Evolutionary conservation across 2,888 invertebrate genomes (phyloP), one percentile per base, ranked within the genome.

Genomic region (Gibbula magus): DNA sequence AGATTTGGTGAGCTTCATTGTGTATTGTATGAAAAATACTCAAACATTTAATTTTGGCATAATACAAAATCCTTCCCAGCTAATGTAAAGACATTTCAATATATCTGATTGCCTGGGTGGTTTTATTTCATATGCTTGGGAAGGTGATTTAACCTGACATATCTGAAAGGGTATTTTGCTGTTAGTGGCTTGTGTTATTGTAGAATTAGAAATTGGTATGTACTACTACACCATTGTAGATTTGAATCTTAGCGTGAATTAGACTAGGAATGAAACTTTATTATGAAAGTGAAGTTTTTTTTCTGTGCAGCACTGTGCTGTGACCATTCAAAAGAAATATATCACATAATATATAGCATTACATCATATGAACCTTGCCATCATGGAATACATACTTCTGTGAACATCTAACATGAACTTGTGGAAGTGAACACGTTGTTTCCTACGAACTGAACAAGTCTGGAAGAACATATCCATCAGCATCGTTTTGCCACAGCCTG

Each of bases 401-500:
- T 99, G 99, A 13, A 99, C 97, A 92, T 98, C 97, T 67, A 97
- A 94, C 99, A 99, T 99, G 92, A 99, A 99, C 56, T 97, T 96
- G 92, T 99, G 97, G 92, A 99, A 99, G 93, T 99, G 99, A 1
- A 99, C 97, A 84, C 99, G 94, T 82, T 91, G 89, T 87, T 94
- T 95, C 74, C 89, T 89, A 51, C 86, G 93, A 35, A 93, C 88
- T n/a, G 89, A 85, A 92, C 96, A 95, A 90, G 95, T 95, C 88
- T 97, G 95, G 94, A 96, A 97, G 94, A 99, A 99, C 89, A 99
- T 94, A 94, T 99, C 99, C 99, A 99, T 99, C 80, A 99, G 94
- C 96, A 99, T 99, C 7, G 99, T 99, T 94, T 99, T 99, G 67
- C 99, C 99, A 86, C 90, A 90, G 8, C 92, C 91, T 91, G 84